Evolutionary conservation across 2,888 invertebrate genomes (phyloP).

Genomic region (Xanthorhoe designata): DNA sequence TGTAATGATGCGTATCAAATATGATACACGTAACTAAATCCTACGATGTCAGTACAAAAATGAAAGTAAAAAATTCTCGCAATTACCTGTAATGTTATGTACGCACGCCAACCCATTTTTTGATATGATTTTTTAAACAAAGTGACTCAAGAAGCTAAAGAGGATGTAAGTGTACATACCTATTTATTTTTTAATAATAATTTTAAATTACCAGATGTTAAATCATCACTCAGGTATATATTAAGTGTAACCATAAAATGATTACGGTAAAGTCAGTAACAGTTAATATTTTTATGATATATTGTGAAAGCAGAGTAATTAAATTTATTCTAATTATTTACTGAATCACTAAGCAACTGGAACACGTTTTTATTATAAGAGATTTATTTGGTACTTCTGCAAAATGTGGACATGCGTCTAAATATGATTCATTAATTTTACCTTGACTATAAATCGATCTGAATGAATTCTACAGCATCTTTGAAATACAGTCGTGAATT

Average conservation of each 20-base stretch:
- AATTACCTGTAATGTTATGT: background rate
- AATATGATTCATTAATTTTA: too few species aligned
- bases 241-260: background rate
- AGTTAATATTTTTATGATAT: background rate
- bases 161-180: too few species aligned
- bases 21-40: slow-evolving; percentile 9
- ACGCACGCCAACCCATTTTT: background rate
- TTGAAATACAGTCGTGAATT: too few species aligned
- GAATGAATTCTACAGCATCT: too few species aligned
- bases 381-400: too few species aligned
- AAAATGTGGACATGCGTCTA: too few species aligned
- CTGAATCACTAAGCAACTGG: background rate
- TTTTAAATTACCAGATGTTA: too few species aligned
- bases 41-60: background rate
- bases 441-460: too few species aligned
- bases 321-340: slow-evolving; percentile 2
- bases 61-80: slow-evolving; percentile 1
- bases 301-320: background rate
- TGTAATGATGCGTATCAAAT: slow-evolving; percentile 2
- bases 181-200: too few species aligned
- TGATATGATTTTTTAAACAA: background rate
- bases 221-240: background rate
- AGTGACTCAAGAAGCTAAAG: too few species aligned
- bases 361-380: background rate
- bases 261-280: background rate